A percentile compares a stretch with the other conserved stretches of the same genome.
Evolutionary conservation across 1,140 invertebrate genomes (phyloP).

Genomic region (Ceratina calcarata): DNA sequence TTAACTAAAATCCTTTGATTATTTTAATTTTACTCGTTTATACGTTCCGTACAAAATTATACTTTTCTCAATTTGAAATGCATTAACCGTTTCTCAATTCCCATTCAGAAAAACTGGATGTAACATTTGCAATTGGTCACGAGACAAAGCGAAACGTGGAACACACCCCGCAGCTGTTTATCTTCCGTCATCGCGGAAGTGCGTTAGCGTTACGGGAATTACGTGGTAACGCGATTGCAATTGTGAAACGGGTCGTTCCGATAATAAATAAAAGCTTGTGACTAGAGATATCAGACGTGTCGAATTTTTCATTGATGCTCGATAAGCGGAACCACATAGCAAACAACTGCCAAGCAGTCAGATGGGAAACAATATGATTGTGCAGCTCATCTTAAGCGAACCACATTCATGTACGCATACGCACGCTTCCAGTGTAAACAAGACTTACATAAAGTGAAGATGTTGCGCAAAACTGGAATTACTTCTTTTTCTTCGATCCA

Average conservation of each 20-base stretch:
- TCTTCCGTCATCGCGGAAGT: slow-evolving; percentile 37
- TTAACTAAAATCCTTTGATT: too few relatives aligned
- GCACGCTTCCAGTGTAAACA: slow-evolving; percentile 5
- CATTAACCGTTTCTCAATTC: too few relatives aligned
- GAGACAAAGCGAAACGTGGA: too few relatives aligned
- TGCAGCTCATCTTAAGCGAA: neutral
- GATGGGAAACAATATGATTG: neutral
- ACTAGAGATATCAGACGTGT: too few relatives aligned
- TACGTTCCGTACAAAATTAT: too few relatives aligned
- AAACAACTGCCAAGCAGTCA: neutral
- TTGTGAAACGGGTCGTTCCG: slow-evolving; percentile 31
- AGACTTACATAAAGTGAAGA: slow-evolving; percentile 16
- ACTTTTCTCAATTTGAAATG: too few relatives aligned
- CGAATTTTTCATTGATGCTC: slow-evolving; percentile 21
- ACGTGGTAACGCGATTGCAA: slow-evolving; percentile 3
- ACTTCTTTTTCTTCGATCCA: too few relatives aligned
- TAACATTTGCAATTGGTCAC: too few relatives aligned
- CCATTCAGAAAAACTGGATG: too few relatives aligned
- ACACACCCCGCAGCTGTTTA: too few relatives aligned
- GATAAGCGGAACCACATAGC: slow-evolving; percentile 11
- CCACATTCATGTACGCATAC: slow-evolving; percentile 3
- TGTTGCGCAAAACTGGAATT: slow-evolving; percentile 14
- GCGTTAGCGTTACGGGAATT: neutral
- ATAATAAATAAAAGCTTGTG: neutral
- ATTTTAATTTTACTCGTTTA: too few relatives aligned